phyloP scores from a whole-genome alignment of 2,113 vertebrate species.

The Oryzias curvinotus region DNA sequence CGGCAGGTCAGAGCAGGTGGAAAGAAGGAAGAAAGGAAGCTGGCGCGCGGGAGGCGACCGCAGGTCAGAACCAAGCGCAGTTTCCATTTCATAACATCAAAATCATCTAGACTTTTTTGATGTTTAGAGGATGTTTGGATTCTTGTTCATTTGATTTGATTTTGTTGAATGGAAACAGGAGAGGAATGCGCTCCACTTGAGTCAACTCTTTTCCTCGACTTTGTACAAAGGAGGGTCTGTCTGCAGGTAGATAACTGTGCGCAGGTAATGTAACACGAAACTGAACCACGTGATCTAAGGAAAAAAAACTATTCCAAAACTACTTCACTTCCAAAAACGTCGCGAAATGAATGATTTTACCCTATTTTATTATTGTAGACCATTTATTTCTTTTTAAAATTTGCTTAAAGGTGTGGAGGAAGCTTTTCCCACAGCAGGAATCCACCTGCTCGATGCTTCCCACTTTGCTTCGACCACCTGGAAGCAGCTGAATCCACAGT shows the following conservation, averaged over 20 bases:
- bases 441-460: conserved; percentile 44
- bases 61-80: neutral
- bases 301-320: rapidly evolving
- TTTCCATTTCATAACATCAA: no score
- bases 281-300: conserved; percentile 71
- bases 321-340: no score
- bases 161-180: neutral
- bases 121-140: neutral
- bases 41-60: neutral
- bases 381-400: conserved; percentile 32
- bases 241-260: conserved; percentile 71
- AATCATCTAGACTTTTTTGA: neutral
- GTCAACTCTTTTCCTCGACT: conserved; percentile 21
- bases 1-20: conserved; percentile 32
- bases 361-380: neutral
- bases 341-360: no score
- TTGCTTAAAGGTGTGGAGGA: conserved; percentile 72
- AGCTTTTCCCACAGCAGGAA: conserved; percentile 41
- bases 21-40: conserved; percentile 11
- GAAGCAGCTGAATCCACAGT: conserved; percentile 28
- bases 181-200: conserved; percentile 20
- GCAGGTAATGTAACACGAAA: conserved; percentile 79
- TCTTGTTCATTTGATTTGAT: neutral
- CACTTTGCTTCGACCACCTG: conserved; percentile 34
- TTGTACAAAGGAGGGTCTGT: conserved; percentile 76